Evolutionary conservation across 1,140 invertebrate genomes (phyloP).

Genomic region (Camponotus vicinus): DNA sequence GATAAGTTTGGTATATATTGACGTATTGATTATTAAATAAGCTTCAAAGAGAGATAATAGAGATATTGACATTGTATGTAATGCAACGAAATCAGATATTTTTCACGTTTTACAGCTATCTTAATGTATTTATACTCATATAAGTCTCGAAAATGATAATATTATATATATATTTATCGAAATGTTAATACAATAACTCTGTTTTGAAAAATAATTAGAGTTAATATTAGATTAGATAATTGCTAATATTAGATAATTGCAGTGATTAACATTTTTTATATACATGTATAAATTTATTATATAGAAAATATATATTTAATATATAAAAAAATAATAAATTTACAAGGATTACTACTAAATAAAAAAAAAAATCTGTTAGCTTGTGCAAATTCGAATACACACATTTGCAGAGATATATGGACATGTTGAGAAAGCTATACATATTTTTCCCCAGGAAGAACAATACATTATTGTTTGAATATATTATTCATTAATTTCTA

Average conservation of each 20-base stretch:
- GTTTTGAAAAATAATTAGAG: conserved; percentile 8
- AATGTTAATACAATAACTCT: background rate
- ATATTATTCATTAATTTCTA: background rate
- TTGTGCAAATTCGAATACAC: background rate
- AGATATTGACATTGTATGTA: background rate
- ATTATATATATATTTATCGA: background rate
- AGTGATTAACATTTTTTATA: background rate
- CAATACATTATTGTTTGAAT: background rate
- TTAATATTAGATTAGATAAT: background rate
- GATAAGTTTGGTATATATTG: conserved; percentile 19
- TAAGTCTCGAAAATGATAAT: background rate
- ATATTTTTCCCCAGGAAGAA: background rate
- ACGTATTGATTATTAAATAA: conserved; percentile 41
- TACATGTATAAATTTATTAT: background rate
- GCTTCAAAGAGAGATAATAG: background rate
- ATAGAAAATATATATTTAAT: background rate
- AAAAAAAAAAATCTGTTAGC: background rate
- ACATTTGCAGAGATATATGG: background rate
- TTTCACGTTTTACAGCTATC: background rate
- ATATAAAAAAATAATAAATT: background rate
- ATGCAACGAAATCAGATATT: background rate
- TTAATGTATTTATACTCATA: background rate
- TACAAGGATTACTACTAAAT: background rate
- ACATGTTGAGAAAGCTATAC: background rate
- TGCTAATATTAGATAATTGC: too few species aligned